These are phyloP conservation scores for Glareola pratincola DNA, from an alignment of 2,113 vertebrate genomes.

Conservation along the genomic window DNA sequence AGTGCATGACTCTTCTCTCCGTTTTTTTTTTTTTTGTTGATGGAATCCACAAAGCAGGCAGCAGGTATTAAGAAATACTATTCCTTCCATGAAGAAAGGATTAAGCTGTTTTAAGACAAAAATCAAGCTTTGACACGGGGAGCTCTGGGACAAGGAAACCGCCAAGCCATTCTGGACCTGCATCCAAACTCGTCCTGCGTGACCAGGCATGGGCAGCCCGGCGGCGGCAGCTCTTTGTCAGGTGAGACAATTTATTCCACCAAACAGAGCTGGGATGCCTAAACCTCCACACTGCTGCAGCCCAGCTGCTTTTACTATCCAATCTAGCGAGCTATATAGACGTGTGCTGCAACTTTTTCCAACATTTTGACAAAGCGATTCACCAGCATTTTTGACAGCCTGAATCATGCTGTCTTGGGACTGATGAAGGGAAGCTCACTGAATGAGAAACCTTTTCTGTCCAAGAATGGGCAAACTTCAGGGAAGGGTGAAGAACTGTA, in stretches of 20 bases:
- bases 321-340: not conserved
- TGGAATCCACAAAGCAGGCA: not conserved
- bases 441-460: not conserved
- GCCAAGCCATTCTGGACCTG: not conserved
- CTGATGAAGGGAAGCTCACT: not conserved
- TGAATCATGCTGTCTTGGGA: not conserved
- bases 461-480: not conserved
- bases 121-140: not conserved
- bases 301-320: not conserved
- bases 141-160: not conserved
- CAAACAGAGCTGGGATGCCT: too few relatives aligned
- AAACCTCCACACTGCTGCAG: not conserved
- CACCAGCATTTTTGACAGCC: not conserved
- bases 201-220: rapidly evolving
- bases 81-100: not conserved
- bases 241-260: not conserved
- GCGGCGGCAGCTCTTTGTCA: not conserved
- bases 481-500: not conserved
- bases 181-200: too few relatives aligned
- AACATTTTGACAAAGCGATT: not conserved
- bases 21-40: not conserved
- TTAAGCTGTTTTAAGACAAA: not conserved
- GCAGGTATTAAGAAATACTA: not conserved
- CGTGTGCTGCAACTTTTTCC: not conserved
- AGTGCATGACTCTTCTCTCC: not conserved